These are phyloP conservation scores for Oxycera nigricornis DNA, from an alignment of 2,888 invertebrate species.

Conservation along the genomic window DNA sequence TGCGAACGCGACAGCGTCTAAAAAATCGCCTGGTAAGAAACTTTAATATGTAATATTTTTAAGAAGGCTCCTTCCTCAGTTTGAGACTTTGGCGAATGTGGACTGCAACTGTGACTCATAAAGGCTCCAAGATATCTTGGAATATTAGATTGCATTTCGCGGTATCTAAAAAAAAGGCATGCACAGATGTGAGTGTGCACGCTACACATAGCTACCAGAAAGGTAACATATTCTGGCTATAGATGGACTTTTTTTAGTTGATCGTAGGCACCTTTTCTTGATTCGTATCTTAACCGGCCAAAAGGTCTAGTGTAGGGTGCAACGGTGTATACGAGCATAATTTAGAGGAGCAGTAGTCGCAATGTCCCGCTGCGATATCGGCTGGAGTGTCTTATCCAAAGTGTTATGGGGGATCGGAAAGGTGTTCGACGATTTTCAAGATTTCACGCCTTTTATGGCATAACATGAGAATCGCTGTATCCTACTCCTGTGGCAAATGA, in stretches of 20 bases:
- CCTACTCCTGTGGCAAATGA: no score
- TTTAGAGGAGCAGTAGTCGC: constrained; percentile 35
- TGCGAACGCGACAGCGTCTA: not conserved
- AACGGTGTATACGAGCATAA: not conserved
- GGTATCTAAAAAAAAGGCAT: not conserved
- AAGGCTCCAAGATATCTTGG: not conserved
- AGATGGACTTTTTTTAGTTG: not conserved
- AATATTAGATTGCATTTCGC: not conserved
- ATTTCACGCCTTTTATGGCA: constrained; percentile 37
- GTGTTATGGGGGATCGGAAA: not conserved
- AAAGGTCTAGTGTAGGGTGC: not conserved
- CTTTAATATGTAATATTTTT: constrained; percentile 33
- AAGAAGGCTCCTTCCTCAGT: not conserved
- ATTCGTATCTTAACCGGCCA: not conserved
- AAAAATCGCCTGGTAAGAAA: constrained; percentile 31
- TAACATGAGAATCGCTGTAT: constrained; percentile 25
- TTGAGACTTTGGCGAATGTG: not conserved
- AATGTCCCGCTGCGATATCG: constrained; percentile 33
- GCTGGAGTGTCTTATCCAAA: constrained; percentile 17
- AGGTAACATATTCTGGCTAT: not conserved
- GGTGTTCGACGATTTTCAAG: constrained; percentile 24
- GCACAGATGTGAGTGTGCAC: not conserved
- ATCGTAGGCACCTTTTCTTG: not conserved
- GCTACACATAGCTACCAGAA: not conserved
- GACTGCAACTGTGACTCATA: not conserved